Percentiles rank a stretch among this genome's conserved stretches.
phyloP scores from a whole-genome alignment of 2,888 invertebrate genomes.

The Microctonus aethiopoides region DNA sequence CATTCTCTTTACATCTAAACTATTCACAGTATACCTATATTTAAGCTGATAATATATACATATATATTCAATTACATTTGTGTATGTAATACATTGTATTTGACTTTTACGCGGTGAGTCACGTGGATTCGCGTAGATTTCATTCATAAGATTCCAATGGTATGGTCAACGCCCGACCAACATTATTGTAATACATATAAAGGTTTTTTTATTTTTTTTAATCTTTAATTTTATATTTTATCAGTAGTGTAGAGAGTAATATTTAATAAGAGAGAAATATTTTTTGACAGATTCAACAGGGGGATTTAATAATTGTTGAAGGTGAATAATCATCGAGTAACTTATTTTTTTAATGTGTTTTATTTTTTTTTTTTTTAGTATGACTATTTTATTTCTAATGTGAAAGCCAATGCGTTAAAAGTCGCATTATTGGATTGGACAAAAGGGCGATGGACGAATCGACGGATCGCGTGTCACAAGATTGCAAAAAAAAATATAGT shows the following conservation, averaged over 20 bases:
- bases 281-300: too few relatives aligned
- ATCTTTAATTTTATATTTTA: not conserved
- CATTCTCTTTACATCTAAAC: not conserved
- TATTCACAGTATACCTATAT: not conserved
- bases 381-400: not conserved
- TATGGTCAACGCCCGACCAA: not conserved
- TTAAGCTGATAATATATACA: too few relatives aligned
- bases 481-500: slow-evolving; percentile 17
- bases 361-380: not conserved
- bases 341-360: not conserved
- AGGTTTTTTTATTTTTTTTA: not conserved
- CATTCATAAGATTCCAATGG: slow-evolving; percentile 49
- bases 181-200: not conserved
- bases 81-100: not conserved
- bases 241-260: too few relatives aligned
- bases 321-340: not conserved
- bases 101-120: slow-evolving; percentile 1
- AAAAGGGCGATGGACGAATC: slow-evolving; percentile 16
- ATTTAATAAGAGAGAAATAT: too few relatives aligned
- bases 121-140: slow-evolving; percentile 38
- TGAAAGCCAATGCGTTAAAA: slow-evolving; percentile 1
- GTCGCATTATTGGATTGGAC: slow-evolving; percentile 17
- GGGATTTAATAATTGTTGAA: too few relatives aligned
- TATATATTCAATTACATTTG: not conserved
- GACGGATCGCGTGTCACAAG: slow-evolving; percentile 24